Conservation (phyloP, 1,140 invertebrate genomes). For the Neodiprion lecontei region DNA sequence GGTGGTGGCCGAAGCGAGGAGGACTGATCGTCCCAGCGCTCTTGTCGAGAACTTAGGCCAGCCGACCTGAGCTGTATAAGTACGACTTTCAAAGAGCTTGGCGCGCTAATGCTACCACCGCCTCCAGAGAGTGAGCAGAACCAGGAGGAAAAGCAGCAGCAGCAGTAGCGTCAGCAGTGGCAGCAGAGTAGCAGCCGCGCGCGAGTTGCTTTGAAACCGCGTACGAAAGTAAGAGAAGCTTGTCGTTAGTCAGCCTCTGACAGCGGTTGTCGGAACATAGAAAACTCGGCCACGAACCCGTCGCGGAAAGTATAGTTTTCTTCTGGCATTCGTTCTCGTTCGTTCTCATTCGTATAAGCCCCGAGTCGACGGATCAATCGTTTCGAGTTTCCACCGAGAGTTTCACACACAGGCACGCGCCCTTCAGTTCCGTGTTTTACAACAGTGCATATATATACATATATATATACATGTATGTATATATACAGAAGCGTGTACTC, state of each 20-base stretch:
- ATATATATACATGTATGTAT: background rate
- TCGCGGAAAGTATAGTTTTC: background rate
- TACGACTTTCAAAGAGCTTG: slow-evolving; percentile 5
- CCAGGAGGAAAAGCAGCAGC: background rate
- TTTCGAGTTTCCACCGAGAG: background rate
- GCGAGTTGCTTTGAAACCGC: background rate
- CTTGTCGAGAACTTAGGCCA: slow-evolving; percentile 5
- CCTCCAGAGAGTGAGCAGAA: slow-evolving; percentile 2
- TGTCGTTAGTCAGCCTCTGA: background rate
- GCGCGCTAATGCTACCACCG: slow-evolving; percentile 6
- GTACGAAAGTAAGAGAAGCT: background rate
- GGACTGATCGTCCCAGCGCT: background rate
- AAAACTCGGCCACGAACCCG: background rate
- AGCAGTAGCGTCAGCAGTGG: background rate
- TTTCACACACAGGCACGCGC: background rate
- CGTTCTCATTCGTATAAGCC: slow-evolving; percentile 4
- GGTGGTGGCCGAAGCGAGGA: background rate
- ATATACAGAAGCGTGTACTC: background rate
- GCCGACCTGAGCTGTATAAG: slow-evolving; percentile 1
- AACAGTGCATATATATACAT: background rate
- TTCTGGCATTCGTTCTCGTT: background rate
- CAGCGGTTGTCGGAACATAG: background rate
- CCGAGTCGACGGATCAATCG: slow-evolving; percentile 4
- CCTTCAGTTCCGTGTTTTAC: too few species aligned
- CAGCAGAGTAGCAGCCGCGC: background rate